Percentiles rank a stretch among this genome's conserved stretches.
Conservation (phyloP, 2,888 invertebrate species). For the Amphiduros pacificus region DNA sequence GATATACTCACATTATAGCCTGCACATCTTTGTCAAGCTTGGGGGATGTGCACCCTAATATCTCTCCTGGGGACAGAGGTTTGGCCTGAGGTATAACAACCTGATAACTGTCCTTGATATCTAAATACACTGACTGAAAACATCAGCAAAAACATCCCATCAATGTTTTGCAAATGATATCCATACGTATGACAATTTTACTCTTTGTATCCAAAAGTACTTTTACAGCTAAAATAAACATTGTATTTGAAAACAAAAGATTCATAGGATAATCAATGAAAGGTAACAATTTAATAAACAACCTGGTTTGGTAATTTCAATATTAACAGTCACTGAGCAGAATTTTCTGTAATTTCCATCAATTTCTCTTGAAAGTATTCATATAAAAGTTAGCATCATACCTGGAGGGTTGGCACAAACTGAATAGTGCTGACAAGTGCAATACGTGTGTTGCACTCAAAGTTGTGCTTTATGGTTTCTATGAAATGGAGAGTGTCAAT, state of each 20-base stretch:
- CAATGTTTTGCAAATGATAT: no score
- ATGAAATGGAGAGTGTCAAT: constrained; percentile 92
- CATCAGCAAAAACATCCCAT: constrained; percentile 8
- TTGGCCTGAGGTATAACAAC: constrained; percentile 78
- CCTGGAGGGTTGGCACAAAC: constrained; percentile 91
- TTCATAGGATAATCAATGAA: no score
- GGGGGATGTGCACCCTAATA: constrained; percentile 97
- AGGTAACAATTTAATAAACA: no score
- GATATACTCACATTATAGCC: constrained; percentile 66
- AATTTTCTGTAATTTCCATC: no score
- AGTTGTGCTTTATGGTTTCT: constrained; percentile 75
- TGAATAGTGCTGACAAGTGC: constrained; percentile 96
- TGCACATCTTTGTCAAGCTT: constrained; percentile 71
- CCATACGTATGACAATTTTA: no score
- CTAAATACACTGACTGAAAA: constrained; percentile 23
- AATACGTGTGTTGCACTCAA: constrained; percentile 62
- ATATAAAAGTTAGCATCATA: no score
- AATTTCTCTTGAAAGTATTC: no score
- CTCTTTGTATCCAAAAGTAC: no score
- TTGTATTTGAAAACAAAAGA: no score
- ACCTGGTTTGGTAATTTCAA: no score
- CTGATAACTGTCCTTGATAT: constrained; percentile 42
- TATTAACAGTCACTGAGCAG: not conserved
- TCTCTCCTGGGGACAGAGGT: constrained; percentile 95
- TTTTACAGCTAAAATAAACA: no score